Base-by-base conservation (phyloP, 2,888 invertebrate genomes). In the Arenicola marina region DNA sequence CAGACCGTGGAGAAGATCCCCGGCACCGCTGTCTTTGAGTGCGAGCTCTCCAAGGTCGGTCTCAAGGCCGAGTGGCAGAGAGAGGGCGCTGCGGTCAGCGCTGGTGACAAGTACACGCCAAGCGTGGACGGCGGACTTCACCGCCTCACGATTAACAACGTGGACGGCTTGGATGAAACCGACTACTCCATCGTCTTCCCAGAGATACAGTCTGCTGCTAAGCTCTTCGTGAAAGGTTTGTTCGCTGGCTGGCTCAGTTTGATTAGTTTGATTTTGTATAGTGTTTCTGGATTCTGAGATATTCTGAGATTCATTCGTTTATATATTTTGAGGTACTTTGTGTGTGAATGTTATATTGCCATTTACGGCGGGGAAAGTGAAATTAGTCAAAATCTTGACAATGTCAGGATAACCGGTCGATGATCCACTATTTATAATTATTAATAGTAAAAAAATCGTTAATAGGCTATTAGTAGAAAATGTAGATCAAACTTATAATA, bases 111-210 rank as follows among this genome's bases (percentile, higher is more conserved):
- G 31, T 75, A 73, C 70, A 71, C 61, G 7, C 66, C 75, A 1
- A 73, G 71, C 46, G 72, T 72, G n/a, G 68, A 71, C 65, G 72
- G 69, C 7, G 59, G 59, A 32, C 66, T 69, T 63, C 95, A 96
- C 79, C 90, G 91, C 75, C 84, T 96, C 31, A 91, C 92, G 81
- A 92, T 95, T 73, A 90, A 91, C 76, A 90, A 93, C 68, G 88
- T 91, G 43, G 88, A 88, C 66, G 79, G 86, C 0, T 88, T 88
- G 59, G 95, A 79, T 60, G 71, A 71, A 32, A 81, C 76, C 21
- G 72, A 74, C 60, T 81, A 79, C 67, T 74, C 68, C 11, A 69
- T 69, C 21, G 51, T 46, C 2, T 72, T 64, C 67, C 75, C 73
- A 26, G 76, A 77, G 59, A 74, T 76, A 4, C 69, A 73, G n/a